These are phyloP conservation scores for Lissocephala sabroskyi DNA, from an alignment of 2,888 invertebrate species.

Conservation along the genomic window DNA sequence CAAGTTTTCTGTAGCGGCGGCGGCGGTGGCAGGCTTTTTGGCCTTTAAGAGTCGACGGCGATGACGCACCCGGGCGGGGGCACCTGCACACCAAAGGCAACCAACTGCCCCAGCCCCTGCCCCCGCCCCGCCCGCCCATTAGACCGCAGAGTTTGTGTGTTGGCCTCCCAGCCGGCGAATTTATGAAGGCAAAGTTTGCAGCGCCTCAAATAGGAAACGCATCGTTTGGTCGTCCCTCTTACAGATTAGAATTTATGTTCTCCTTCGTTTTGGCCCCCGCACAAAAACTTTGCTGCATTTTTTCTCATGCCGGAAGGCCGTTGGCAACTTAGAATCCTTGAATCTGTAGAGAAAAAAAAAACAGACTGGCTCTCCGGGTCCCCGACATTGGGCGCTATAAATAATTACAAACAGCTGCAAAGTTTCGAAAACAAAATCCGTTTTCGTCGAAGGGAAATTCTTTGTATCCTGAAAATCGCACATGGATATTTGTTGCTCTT, in stretches of 20 bases:
- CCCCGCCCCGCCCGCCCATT: background rate
- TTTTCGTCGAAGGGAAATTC: no score
- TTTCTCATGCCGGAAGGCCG: background rate
- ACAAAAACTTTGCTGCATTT: slow-evolving; percentile 23
- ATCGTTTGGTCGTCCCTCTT: slow-evolving; percentile 7
- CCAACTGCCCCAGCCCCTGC: background rate
- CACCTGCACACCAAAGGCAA: slow-evolving; percentile 34
- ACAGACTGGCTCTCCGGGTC: no score
- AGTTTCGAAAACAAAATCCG: no score
- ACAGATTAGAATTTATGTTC: slow-evolving; percentile 38
- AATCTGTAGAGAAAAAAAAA: no score
- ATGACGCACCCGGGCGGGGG: slow-evolving; percentile 33
- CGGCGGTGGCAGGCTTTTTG: slow-evolving; percentile 16
- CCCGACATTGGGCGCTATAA: slow-evolving; percentile 40
- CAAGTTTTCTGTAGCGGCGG: slow-evolving; percentile 43
- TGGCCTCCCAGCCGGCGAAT: background rate
- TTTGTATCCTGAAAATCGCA: no score
- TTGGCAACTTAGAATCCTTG: no score
- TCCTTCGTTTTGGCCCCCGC: slow-evolving; percentile 18
- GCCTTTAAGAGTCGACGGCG: slow-evolving; percentile 35
- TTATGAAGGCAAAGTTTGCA: slow-evolving; percentile 8
- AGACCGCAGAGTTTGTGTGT: no score
- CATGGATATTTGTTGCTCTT: no score
- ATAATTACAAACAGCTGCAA: slow-evolving; percentile 53
- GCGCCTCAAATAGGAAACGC: slow-evolving; percentile 16